Evolutionary conservation across 2,797 vertebrate genomes (phyloP), one percentile per base, ranked within the genome.

Genomic region (Dendrocincla tyrannina): DNA sequence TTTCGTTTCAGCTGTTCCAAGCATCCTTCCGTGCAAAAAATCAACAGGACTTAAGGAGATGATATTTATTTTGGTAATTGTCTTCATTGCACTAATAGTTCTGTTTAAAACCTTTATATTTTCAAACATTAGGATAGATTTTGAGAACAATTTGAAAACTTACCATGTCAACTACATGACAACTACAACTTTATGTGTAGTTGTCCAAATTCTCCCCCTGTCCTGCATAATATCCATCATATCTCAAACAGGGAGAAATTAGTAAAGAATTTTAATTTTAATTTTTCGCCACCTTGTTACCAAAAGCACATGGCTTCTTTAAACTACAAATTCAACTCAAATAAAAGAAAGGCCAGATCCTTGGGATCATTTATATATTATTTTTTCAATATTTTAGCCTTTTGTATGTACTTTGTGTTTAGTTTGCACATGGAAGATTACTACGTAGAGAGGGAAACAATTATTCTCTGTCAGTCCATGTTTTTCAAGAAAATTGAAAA

Each of bases 161-260:
- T 25, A 42, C 2, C 5, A 19, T 0, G 0, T 24, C 11, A 52
- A 19, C 5, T 35, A 35, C 35, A 35, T 35, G 35, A 35, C 35
- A 35, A 35, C 35, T 35, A 24, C 11, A 52, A 19, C 4, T 66
- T 89, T n/a, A 39, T 49, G 28, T 39, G 69, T 85, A 32, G 28
- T 58, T 78, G 28, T 56, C 11, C 8, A 35, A 32, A 93, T 64
- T 75, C 3, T 42, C 8, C 14, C 9, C 1, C 1, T 50, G 7
- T 49, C 10, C 52, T 67, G 67, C 9, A 28, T 44, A 68, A 22
- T 30, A 63, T 24, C 16, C 24, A 32, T 42, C 46, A 30, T 20
- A 79, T 24, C 16, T 85, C 23, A 33, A 37, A 39, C 5, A 33
- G 24, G 5, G 66, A 76, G 5, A 93, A 92, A 87, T 44, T 0